Evolutionary conservation across 2,888 invertebrate genomes (phyloP), one percentile per base, ranked within the genome.

Genomic region (Nymphalis urticae): DNA sequence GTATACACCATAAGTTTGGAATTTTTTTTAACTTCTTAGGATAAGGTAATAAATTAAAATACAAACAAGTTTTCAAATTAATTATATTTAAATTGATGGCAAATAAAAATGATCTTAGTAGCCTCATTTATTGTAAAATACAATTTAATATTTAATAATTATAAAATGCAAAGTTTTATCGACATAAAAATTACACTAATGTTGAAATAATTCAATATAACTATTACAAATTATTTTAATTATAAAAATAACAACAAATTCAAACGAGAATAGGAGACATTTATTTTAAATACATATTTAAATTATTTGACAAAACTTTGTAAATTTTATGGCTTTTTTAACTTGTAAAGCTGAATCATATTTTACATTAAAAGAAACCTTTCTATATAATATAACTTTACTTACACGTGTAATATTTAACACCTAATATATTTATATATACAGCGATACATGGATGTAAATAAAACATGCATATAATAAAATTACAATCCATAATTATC

Each of bases 1-100:
- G 21, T 21, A 21, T 21, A 21, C 1, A 21, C 21, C 1, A 21
- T 21, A 21, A 21, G 21, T 21, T 21, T 21, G 2, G 21, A 21
- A 21, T 1, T 21, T 6, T 6, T 32, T 32, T 32, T 6, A 6
- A 32, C 5, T 32, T 5, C 13, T 13, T 42, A 42, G 13, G 42
- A 42, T 42, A 42, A 42, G 42, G 42, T 42, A 13, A 13, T 42
- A 42, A 42, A 4, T 13, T 42, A 73, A 70, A 70, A 73, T 67
- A 66, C 47, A 67, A 67, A 62, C 59, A 42, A 32, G 67, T 65
- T 42, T 73, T 67, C 71, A 70, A 75, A 75, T 73, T 82, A 80
- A 83, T 86, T 85, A 85, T 85, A 86, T 83, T 81, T 77, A 82
- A 84, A 81, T 81, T 81, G 81, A 88, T 88, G 87, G 88, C 88